Evolutionary conservation across 2,797 vertebrate species (phyloP).

Genomic region (Euthynnus affinis): DNA sequence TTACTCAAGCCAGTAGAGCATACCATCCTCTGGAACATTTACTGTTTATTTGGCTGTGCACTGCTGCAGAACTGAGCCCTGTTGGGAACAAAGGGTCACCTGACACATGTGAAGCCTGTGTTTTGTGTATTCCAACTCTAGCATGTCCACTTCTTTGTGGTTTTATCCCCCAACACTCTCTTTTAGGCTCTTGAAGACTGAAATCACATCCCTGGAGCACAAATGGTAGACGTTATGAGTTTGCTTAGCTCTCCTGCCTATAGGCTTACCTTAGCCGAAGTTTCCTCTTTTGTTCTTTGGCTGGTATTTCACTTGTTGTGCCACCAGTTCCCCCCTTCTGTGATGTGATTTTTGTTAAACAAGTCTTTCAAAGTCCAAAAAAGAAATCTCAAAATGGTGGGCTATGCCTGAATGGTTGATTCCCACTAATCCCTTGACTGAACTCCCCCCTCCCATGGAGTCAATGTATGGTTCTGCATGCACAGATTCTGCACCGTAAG

Average conservation of each 20-base stretch:
- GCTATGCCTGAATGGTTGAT: slow-evolving; percentile 62
- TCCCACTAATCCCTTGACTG: slow-evolving; percentile 73
- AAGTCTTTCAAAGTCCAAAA: slow-evolving; percentile 73
- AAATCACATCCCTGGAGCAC: slow-evolving; percentile 57
- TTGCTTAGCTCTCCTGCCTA: slow-evolving; percentile 64
- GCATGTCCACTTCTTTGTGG: slow-evolving; percentile 50
- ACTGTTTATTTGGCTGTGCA: slow-evolving; percentile 70
- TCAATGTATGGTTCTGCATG: slow-evolving; percentile 68
- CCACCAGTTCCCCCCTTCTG: slow-evolving; percentile 50
- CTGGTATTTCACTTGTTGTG: slow-evolving; percentile 49
- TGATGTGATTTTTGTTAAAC: slow-evolving; percentile 74
- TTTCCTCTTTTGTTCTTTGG: slow-evolving; percentile 33
- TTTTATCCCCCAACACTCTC: slow-evolving; percentile 39
- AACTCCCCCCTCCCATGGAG: slow-evolving; percentile 67
- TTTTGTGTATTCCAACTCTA: slow-evolving; percentile 64
- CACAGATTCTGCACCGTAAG: slow-evolving; percentile 72
- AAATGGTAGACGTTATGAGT: slow-evolving; percentile 58
- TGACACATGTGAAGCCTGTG: slow-evolving; percentile 54
- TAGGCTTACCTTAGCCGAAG: slow-evolving; percentile 41
- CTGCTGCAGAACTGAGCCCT: slow-evolving; percentile 69
- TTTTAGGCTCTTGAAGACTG: slow-evolving; percentile 44
- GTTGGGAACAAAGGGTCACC: slow-evolving; percentile 74
- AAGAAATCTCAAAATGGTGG: slow-evolving; percentile 61
- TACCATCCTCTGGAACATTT: slow-evolving; percentile 47
- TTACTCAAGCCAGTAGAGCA: slow-evolving; percentile 35